Evolutionary conservation across 1,140 invertebrate genomes (phyloP).

Genomic region (Tenebrio molitor): DNA sequence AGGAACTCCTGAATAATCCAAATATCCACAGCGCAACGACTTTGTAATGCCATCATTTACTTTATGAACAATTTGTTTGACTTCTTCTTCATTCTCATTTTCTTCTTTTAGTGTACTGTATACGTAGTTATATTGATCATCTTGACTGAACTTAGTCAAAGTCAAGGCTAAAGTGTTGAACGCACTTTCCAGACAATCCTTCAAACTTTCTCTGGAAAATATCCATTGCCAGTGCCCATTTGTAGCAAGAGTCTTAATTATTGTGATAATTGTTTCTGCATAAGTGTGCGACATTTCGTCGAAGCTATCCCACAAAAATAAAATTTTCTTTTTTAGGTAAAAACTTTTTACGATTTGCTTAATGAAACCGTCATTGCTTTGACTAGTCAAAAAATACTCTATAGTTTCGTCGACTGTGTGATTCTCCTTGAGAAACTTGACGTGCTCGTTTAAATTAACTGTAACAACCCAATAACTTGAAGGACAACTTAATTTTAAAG

Average conservation of each 20-base stretch:
- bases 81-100: neutral
- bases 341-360: neutral
- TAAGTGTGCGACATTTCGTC: neutral
- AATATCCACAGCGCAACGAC: neutral
- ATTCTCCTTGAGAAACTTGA: neutral
- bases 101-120: neutral
- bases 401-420: neutral
- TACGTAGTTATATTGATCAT: neutral
- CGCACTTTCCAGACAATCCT: neutral
- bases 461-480: neutral
- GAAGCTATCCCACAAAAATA: slow-evolving; percentile 11
- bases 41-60: neutral
- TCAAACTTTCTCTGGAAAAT: neutral
- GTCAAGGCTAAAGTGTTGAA: neutral
- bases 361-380: neutral
- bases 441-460: neutral
- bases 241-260: neutral
- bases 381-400: neutral
- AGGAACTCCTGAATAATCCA: neutral
- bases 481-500: neutral
- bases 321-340: neutral
- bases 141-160: neutral
- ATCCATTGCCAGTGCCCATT: neutral
- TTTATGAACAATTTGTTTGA: neutral
- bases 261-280: neutral